These are phyloP conservation scores for Peromyscus attwateri DNA, from an alignment of 2,797 vertebrate species.

Conservation along the genomic window DNA sequence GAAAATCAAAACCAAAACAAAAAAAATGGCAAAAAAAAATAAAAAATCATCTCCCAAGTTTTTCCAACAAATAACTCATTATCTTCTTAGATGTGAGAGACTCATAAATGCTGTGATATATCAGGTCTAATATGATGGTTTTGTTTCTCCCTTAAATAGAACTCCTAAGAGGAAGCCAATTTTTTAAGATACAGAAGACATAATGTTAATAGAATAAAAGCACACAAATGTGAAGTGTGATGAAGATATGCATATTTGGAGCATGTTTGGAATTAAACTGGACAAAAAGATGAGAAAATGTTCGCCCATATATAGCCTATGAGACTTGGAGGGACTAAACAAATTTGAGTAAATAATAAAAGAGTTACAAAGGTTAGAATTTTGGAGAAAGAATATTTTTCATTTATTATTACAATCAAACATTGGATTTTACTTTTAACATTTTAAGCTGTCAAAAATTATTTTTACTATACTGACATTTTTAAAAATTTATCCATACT, in stretches of 20 bases:
- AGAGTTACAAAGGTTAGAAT: neutral
- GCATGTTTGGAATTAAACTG: neutral
- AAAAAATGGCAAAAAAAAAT: neutral
- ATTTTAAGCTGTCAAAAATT: slow-evolving; percentile 8
- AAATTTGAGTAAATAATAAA: neutral
- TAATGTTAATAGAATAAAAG: neutral
- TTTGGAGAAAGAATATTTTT: neutral
- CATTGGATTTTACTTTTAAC: neutral
- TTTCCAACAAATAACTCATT: neutral
- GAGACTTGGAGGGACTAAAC: neutral
- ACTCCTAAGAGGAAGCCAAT: neutral
- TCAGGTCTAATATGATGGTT: neutral
- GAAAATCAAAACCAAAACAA: neutral
- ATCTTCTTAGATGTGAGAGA: neutral
- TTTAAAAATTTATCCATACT: neutral
- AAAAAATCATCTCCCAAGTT: neutral
- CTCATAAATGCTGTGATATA: no score
- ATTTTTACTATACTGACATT: neutral
- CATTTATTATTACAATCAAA: neutral
- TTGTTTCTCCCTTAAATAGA: neutral
- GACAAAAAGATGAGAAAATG: neutral
- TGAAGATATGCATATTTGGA: neutral
- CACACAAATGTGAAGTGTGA: neutral
- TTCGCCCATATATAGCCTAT: neutral
- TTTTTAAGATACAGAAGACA: neutral